Evolutionary conservation across 2,888 invertebrate species (phyloP), one percentile per base, ranked within the genome.

Genomic region (Apodemia hepburni): DNA sequence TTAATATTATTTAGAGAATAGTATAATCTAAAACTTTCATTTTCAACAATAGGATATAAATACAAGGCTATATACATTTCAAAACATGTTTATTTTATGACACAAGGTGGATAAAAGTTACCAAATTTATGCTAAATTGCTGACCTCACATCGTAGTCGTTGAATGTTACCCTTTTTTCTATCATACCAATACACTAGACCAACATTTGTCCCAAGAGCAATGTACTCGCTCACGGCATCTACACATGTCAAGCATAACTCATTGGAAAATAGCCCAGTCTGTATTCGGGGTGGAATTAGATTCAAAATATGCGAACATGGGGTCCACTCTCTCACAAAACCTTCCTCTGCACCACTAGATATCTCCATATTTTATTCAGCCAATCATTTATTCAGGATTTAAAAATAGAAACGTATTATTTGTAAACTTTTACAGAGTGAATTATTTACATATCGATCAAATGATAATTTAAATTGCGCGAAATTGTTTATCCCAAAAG

Each of bases 171-270:
- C 95, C 54, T 93, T 95, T 68, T 93, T 94, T 66, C 98, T 92
- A 81, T 97, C 95, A 80, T 95, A 97, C 96, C 98, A 97, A 81
- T 97, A 98, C 33, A 97, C 94, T 62, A 97, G 87, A 2, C 98
- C 98, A 18, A 95, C 94, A 85, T 97, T 97, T 2, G 96, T 97
- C 2, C 98, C 98, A 62, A 98, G 81, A 1, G 96, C 97, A 68
- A 98, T 93, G 80, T 95, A 97, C 73, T 97, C 96, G 18, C 94
- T 93, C 54, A 96, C 93, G n/a, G 94, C 95, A 87, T 97, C 97
- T 51, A 98, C 92, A 77, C 97, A 97, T 0, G 97, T 98, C 65
- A 97, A 90, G 79, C 88, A 92, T 57, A 97, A 86, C 79, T 97
- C 95, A 75, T 93, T 94, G 15, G 95, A 94, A 81, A 96, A 96